Evolutionary conservation across 2,888 invertebrate species (phyloP), one percentile per base, ranked within the genome.

Genomic region (Onchidella celtica): DNA sequence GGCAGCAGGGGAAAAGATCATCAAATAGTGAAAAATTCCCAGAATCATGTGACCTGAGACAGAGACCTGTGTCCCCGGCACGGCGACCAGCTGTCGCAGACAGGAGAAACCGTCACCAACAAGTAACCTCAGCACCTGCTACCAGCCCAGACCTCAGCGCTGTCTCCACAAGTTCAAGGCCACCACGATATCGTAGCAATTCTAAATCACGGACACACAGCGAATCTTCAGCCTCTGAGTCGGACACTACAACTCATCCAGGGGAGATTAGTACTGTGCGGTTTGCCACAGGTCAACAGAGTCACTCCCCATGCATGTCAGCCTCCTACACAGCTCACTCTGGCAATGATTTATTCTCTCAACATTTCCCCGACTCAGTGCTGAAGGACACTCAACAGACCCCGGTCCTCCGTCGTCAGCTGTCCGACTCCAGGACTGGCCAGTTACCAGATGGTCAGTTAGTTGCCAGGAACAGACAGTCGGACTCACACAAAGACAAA

Each of bases 141-240:
- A 32, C 65, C 78, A 11, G 84, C 84, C 4, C 88, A 59, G 66
- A 61, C 63, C 69, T 4, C 29, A 24, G 34, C n/a, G 40, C 59
- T n/a, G 66, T 9, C n/a, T 36, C 24, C 27, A 72, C n/a, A 40
- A 66, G 27, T 38, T 40, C 57, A 34, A 74, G 89, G 69, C 90
- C 91, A 9, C 90, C 90, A 1, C 83, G 86, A 36, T 86, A 88
- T 80, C 83, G 88, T 57, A 87, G 88, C 76, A 86, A 79, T 63
- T 85, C 88, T 40, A 85, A 86, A 63, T 84, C 85, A 14, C 84
- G 89, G 14, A 89, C 90, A 34, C 85, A 88, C 27, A 89, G 91
- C 79, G 89, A 91, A 74, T 90, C 90, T n/a, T 89, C 89, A 34
- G 81, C 89, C 11, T 87, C 88, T 57, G 90, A 90, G 72, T 85